Percentiles rank a stretch among this genome's conserved stretches.
phyloP scores from a whole-genome alignment of 2,113 vertebrate species.

The Hypanus sabinus region DNA sequence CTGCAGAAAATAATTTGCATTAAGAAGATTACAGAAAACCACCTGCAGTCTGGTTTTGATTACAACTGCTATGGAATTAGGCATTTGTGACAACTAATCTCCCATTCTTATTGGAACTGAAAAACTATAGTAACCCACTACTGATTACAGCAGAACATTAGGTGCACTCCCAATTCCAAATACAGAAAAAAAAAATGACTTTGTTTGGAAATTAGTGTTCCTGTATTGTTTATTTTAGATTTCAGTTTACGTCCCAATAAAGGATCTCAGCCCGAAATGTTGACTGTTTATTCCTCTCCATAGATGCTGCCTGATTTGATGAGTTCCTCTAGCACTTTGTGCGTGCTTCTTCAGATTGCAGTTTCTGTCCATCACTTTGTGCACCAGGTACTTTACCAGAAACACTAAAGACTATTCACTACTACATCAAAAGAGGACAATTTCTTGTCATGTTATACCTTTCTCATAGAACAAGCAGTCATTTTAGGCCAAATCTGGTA shows the following conservation, averaged over 20 bases:
- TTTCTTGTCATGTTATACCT: neutral
- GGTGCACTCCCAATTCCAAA: neutral
- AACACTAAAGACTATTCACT: neutral
- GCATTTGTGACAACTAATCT: neutral
- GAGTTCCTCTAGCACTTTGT: no score
- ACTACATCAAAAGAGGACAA: neutral
- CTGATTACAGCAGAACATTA: neutral
- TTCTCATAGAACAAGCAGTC: neutral
- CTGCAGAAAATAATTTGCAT: neutral
- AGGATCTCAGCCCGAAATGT: no score
- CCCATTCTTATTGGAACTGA: neutral
- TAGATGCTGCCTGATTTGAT: no score
- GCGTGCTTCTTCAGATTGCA: no score
- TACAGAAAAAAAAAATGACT: neutral
- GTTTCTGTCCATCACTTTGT: neutral
- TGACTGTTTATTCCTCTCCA: no score
- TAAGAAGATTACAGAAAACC: neutral
- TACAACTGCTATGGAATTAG: neutral
- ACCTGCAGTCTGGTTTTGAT: neutral
- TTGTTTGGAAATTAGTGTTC: neutral
- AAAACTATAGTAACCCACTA: neutral
- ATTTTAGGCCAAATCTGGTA: neutral
- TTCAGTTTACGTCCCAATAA: neutral
- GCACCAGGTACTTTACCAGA: neutral
- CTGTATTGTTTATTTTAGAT: no score